Conservation (phyloP, 1,140 invertebrate genomes). For the Proctacanthus coquilletti region DNA sequence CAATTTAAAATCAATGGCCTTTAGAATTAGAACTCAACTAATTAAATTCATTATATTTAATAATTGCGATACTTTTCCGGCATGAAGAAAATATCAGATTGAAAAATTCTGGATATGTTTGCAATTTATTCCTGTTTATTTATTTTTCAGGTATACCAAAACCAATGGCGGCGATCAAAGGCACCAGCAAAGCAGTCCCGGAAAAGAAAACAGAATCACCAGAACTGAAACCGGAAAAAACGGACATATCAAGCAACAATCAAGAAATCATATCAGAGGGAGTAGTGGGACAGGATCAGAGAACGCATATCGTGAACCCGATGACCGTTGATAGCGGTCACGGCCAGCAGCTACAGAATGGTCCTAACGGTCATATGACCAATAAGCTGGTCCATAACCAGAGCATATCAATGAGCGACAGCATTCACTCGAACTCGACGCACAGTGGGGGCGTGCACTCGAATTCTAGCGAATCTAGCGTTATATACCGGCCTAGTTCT, state of each 20-base stretch:
- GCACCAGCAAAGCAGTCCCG: conserved; percentile 49
- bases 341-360: conserved; percentile 1
- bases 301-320: conserved; percentile 24
- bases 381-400: conserved; percentile 1
- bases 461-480: conserved; percentile 48
- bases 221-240: conserved; percentile 17
- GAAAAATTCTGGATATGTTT: neutral
- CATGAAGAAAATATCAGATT: no score
- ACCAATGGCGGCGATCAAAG: conserved; percentile 78
- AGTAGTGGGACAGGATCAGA: conserved; percentile 18
- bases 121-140: neutral
- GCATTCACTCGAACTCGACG: conserved; percentile 39
- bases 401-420: conserved; percentile 34
- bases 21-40: no score
- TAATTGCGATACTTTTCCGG: no score
- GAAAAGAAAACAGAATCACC: neutral
- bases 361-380: no score
- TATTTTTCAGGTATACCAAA: conserved; percentile 80
- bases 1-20: no score
- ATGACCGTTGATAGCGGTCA: conserved; percentile 4
- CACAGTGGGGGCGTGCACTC: conserved; percentile 42
- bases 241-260: conserved; percentile 24
- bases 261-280: conserved; percentile 32
- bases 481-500: conserved; percentile 45
- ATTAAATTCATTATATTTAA: no score